Base-by-base conservation (phyloP, 2,888 invertebrate species). In the Drosophila longiperda region DNA sequence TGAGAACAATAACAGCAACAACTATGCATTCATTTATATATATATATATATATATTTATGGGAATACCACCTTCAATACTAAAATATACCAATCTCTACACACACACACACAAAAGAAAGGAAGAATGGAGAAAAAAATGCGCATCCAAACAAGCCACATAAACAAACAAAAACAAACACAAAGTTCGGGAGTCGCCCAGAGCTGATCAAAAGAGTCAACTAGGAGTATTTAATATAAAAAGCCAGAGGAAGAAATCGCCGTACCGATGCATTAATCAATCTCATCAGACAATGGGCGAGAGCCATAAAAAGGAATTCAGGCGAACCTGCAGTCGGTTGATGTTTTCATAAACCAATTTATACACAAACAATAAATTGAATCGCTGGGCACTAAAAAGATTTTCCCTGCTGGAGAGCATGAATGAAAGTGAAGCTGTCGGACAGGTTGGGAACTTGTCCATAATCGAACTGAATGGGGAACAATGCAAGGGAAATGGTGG, bases 291-390 rank as follows among this genome's bases (percentile, higher is more conserved):
- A 87, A 87, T 84, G 48, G 58, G 53, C 29, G 60, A 40, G 42
- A 50, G 50, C 42, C 34, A 74, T 71, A 68, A 66, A 76, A 50
- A 54, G 53, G 59, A 65, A 82, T 87, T 87, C 82, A 73, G 71
- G 57, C 60, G 86, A 85, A 83, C 77, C 79, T 73, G 72, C 64
- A 78, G 78, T 36, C 53, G 45, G 54, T 52, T 63, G 68, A 77
- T 80, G 79, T 85, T 87, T 85, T 83, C 86, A 80, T 88, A 85
- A 79, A 81, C 83, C 81, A 81, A 81, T 81, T 79, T 81, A 79
- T 71, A 76, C 34, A 68, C 78, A 78, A 78, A 80, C 82, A 80
- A 78, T 81, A 80, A 83, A 78, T 78, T 33, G 78, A 83, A 78
- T 78, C 36, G 78, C 63, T 32, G 58, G 68, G 55, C 61, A 70